phyloP scores from a whole-genome alignment of 1,140 invertebrate genomes.

The Pseudomyrmex pallidus region DNA sequence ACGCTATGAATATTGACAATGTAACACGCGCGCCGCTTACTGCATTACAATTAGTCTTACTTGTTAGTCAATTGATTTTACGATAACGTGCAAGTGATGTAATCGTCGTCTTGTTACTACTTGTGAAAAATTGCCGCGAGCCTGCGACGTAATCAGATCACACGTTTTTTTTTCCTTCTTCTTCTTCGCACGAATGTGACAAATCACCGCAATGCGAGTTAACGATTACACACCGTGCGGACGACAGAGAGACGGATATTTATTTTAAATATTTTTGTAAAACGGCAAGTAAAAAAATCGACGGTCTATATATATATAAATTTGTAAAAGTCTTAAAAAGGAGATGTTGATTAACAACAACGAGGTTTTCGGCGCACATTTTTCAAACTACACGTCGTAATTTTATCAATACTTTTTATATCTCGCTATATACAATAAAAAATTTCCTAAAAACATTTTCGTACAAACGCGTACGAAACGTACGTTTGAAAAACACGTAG shows the following conservation, averaged over 20 bases:
- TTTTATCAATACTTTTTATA: constrained; percentile 2
- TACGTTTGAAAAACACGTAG: not conserved
- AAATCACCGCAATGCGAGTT: constrained; percentile 8
- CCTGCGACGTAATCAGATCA: constrained; percentile 39
- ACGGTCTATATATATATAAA: constrained; percentile 34
- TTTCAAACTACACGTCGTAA: not conserved
- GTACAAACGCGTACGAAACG: not conserved
- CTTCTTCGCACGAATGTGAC: not conserved
- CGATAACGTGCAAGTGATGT: constrained; percentile 64
- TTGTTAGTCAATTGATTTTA: constrained; percentile 57
- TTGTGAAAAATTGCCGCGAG: constrained; percentile 47
- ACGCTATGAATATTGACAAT: constrained; percentile 63
- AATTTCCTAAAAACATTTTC: constrained; percentile 26
- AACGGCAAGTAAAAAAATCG: constrained; percentile 41
- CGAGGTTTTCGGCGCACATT: constrained; percentile 38
- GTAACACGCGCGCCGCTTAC: constrained; percentile 49
- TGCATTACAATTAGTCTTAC: constrained; percentile 61
- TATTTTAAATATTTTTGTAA: constrained; percentile 30
- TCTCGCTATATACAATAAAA: constrained; percentile 7
- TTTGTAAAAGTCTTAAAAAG: constrained; percentile 47
- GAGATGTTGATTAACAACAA: not conserved
- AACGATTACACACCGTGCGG: not conserved
- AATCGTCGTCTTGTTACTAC: constrained; percentile 54
- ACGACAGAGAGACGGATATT: constrained; percentile 1
- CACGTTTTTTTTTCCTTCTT: constrained; percentile 20